A percentile compares a stretch with the other conserved stretches of the same genome.
These are phyloP conservation scores for Cyaniris semiargus DNA, from an alignment of 2,888 invertebrate species.

Conservation along the genomic window DNA sequence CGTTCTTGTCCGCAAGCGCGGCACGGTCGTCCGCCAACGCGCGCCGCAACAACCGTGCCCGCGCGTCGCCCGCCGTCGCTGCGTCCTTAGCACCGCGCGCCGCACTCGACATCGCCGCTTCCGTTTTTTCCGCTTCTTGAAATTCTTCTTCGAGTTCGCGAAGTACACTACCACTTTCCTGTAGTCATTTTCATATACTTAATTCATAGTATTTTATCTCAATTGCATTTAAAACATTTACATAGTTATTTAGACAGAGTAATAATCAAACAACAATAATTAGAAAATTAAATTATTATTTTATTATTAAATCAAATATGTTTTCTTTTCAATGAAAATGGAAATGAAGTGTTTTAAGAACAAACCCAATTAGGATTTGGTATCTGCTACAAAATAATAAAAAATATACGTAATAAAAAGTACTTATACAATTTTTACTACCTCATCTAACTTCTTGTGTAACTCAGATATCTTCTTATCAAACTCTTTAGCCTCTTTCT, in stretches of 20 bases:
- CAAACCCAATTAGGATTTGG: too few relatives aligned
- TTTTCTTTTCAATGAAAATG: too few relatives aligned
- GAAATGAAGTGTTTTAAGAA: too few relatives aligned
- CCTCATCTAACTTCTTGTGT: constrained; percentile 83
- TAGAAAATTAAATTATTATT: too few relatives aligned
- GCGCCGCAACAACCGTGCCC: constrained; percentile 82
- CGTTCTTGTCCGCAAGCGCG: constrained; percentile 74
- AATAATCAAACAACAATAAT: too few relatives aligned
- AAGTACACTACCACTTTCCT: constrained; percentile 85
- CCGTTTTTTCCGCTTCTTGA: constrained; percentile 82
- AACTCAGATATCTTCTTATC: constrained; percentile 82
- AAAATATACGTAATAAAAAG: background rate
- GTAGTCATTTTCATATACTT: constrained; percentile 29
- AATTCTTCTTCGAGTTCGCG: constrained; percentile 83
- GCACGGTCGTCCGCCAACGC: constrained; percentile 85
- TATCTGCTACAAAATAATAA: too few relatives aligned
- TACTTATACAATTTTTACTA: constrained; percentile 53
- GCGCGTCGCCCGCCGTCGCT: constrained; percentile 65
- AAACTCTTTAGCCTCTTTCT: constrained; percentile 75
- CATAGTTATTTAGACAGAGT: too few relatives aligned
- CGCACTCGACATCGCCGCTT: constrained; percentile 82
- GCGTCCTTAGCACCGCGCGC: constrained; percentile 70
- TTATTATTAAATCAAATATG: too few relatives aligned
- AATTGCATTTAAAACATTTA: too few relatives aligned
- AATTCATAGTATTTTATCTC: too few relatives aligned